These are phyloP conservation scores for Scrobipalpa atriplicella DNA, from an alignment of 2,888 invertebrate species.

Conservation along the genomic window DNA sequence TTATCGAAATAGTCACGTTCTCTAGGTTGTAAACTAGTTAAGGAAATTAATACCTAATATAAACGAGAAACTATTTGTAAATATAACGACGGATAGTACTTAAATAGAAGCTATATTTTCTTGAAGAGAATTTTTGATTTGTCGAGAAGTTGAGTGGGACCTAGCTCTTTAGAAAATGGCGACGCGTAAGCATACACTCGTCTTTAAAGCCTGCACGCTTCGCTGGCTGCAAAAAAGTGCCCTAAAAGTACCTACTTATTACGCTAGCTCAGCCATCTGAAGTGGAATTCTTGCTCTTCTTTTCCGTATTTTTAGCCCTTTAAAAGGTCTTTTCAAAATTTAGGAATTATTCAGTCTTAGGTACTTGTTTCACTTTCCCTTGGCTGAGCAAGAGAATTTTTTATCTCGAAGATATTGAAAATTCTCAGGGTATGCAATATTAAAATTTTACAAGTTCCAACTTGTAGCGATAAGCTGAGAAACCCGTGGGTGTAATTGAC, in stretches of 20 bases:
- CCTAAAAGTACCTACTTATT: conserved; percentile 4
- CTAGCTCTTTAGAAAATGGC: background rate
- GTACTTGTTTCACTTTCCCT: background rate
- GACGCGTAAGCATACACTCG: background rate
- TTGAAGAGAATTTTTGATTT: conserved; percentile 37
- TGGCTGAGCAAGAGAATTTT: background rate
- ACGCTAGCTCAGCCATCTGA: conserved; percentile 10
- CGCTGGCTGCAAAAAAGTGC: conserved; percentile 49
- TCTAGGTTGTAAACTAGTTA: conserved; percentile 61
- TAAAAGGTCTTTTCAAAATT: background rate
- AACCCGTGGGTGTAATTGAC: conserved; percentile 61
- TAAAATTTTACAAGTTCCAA: conserved; percentile 38
- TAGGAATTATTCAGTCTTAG: background rate
- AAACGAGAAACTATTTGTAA: conserved; percentile 68
- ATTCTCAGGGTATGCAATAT: conserved; percentile 32
- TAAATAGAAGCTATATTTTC: conserved; percentile 37
- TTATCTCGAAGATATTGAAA: conserved; percentile 37
- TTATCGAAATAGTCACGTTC: conserved; percentile 73
- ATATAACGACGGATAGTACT: conserved; percentile 50
- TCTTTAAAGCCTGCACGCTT: conserved; percentile 20
- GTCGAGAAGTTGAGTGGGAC: conserved; percentile 43
- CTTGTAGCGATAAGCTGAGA: conserved; percentile 40
- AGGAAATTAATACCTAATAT: conserved; percentile 64
- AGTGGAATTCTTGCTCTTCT: background rate
- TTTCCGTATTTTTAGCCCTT: background rate